phyloP scores from a whole-genome alignment of 2,888 invertebrate genomes.

The Tuta absoluta region DNA sequence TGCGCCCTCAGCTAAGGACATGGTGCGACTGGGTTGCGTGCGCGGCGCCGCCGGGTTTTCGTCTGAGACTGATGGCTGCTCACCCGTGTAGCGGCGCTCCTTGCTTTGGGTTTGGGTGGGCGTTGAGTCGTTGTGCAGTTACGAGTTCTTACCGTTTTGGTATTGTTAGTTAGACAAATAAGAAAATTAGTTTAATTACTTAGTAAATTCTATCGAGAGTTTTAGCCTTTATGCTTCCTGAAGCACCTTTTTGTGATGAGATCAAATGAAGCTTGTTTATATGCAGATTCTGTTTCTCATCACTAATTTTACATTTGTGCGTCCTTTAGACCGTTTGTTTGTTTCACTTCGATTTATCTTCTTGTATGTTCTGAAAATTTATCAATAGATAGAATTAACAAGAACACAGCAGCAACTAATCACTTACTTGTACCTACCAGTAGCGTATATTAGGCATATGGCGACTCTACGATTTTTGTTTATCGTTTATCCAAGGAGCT shows the following conservation, averaged over 20 bases:
- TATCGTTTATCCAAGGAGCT: constrained; percentile 48
- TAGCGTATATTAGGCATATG: too few relatives aligned
- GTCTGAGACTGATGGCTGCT: constrained; percentile 56
- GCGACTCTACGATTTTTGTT: constrained; percentile 49
- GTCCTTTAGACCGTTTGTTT: too few relatives aligned
- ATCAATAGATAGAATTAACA: neutral
- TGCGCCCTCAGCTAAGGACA: constrained; percentile 74
- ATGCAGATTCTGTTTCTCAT: too few relatives aligned
- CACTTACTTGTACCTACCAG: too few relatives aligned
- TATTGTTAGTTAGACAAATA: neutral
- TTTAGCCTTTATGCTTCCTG: neutral
- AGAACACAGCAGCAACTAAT: too few relatives aligned
- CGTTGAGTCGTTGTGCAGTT: constrained; percentile 3
- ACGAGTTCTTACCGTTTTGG: neutral
- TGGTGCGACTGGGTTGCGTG: constrained; percentile 63
- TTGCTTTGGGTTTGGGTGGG: constrained; percentile 36
- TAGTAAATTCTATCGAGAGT: neutral
- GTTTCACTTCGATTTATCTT: too few relatives aligned
- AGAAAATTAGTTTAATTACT: neutral
- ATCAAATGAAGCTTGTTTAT: too few relatives aligned
- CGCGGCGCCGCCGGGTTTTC: constrained; percentile 56
- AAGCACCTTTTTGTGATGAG: too few relatives aligned
- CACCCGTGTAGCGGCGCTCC: constrained; percentile 66
- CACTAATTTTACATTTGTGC: too few relatives aligned
- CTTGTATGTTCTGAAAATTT: too few relatives aligned